A percentile compares a stretch with the other conserved stretches of the same genome.
These are phyloP conservation scores for Zoanthus sociatus DNA, from an alignment of 92 coral and sea anemone species.

Conservation along the genomic window DNA sequence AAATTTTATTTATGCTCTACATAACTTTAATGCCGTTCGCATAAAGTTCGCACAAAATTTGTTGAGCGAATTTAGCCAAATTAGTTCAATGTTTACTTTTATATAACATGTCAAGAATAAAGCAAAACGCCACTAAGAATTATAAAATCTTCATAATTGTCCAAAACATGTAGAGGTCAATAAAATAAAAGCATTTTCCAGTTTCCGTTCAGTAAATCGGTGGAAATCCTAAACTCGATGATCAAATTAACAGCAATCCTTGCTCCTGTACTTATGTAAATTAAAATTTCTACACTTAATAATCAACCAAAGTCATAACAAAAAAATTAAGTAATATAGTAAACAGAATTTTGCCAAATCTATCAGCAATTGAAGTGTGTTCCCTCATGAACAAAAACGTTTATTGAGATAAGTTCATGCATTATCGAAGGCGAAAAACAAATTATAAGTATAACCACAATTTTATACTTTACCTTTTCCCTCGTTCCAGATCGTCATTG, in stretches of 20 bases:
- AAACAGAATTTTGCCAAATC: conserved; percentile 1
- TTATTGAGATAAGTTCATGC: not conserved
- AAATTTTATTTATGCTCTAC: not conserved
- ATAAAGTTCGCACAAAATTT: not conserved
- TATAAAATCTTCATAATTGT: not conserved
- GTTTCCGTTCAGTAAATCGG: not conserved
- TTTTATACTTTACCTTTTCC: conserved; percentile 80
- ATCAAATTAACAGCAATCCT: not conserved
- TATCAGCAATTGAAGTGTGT: not conserved
- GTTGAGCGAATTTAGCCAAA: not conserved
- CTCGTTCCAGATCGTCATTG: conserved; percentile 97
- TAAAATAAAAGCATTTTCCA: conserved; percentile 29
- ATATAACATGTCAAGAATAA: not conserved
- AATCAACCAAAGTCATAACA: conserved; percentile 3
- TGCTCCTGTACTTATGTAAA: conserved; percentile 12
- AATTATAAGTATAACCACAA: not conserved
- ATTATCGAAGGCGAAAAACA: not conserved
- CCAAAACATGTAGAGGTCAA: not conserved
- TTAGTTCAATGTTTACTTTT: not conserved
- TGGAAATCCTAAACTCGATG: not conserved
- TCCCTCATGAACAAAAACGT: not conserved
- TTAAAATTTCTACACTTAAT: not conserved
- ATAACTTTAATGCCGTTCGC: not conserved
- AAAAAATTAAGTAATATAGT: conserved; percentile 37
- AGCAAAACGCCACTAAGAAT: not conserved